phyloP scores from a whole-genome alignment of 2,797 vertebrate species.

The Austrolebias charrua region DNA sequence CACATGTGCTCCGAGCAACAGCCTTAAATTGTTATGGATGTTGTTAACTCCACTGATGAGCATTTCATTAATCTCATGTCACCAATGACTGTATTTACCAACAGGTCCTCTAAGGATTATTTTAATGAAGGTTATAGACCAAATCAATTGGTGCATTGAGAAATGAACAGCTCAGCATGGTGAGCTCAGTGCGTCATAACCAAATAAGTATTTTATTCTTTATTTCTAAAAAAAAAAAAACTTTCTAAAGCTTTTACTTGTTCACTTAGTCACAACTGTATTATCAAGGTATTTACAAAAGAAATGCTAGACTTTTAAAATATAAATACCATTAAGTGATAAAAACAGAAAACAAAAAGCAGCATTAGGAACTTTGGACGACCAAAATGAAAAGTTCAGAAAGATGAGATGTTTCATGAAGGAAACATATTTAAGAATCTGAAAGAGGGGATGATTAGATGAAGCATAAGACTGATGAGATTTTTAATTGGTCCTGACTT shows the following conservation, averaged over 20 bases:
- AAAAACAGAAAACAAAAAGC: neutral
- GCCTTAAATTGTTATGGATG: neutral
- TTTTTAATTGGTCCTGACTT: neutral
- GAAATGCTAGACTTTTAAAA: neutral
- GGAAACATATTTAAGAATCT: neutral
- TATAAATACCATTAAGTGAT: neutral
- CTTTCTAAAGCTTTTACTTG: conserved; percentile 21
- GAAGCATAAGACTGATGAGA: neutral
- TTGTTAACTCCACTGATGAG: neutral
- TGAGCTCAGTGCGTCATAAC: neutral
- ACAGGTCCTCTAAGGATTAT: neutral
- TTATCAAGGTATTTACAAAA: conserved; percentile 21
- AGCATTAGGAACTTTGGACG: neutral
- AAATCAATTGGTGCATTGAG: neutral
- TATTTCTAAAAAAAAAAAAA: conserved; percentile 23
- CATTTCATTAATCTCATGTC: neutral
- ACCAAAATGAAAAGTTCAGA: neutral
- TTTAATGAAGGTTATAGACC: conserved; percentile 5
- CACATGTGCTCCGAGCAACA: neutral
- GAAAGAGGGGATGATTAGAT: neutral
- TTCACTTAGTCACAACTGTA: conserved; percentile 24
- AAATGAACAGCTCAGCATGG: neutral
- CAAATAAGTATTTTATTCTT: neutral
- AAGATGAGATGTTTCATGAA: neutral
- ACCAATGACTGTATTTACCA: neutral